Conservation (phyloP, 2,888 invertebrate species). For the Caenorhabditis sinica region DNA sequence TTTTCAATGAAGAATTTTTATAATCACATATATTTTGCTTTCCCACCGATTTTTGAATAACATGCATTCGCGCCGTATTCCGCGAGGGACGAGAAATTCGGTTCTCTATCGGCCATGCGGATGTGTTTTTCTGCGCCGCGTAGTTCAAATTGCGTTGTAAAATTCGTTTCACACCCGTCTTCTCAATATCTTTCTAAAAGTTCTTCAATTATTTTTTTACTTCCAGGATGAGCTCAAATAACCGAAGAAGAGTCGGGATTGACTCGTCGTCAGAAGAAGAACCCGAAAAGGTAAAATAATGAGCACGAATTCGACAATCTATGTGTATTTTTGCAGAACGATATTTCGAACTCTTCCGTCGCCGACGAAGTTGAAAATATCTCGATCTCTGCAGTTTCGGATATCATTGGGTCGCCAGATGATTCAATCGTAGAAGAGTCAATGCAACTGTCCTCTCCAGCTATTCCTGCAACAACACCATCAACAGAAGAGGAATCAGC, state of each 20-base stretch:
- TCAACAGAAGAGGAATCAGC: background rate
- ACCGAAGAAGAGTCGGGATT: background rate
- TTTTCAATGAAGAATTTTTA: too few species aligned
- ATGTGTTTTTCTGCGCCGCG: background rate
- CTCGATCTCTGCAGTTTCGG: background rate
- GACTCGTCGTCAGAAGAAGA: slow-evolving; percentile 11
- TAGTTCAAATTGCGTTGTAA: background rate
- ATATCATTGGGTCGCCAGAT: background rate
- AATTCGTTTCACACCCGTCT: background rate
- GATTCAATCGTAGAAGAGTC: slow-evolving; percentile 16
- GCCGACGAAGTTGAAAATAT: background rate
- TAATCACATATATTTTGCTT: too few species aligned
- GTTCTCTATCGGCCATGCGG: background rate
- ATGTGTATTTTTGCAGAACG: background rate
- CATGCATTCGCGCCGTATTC: background rate
- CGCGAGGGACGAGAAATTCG: background rate
- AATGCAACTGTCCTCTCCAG: background rate
- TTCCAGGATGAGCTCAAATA: background rate
- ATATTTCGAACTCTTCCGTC: background rate
- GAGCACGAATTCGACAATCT: background rate
- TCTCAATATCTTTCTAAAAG: background rate
- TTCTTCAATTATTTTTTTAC: background rate
- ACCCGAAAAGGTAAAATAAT: background rate
- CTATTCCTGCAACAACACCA: background rate
- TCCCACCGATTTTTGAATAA: too few species aligned